Evolutionary conservation across 2,113 vertebrate species (phyloP).

Genomic region (Porphyrio hochstetteri): DNA sequence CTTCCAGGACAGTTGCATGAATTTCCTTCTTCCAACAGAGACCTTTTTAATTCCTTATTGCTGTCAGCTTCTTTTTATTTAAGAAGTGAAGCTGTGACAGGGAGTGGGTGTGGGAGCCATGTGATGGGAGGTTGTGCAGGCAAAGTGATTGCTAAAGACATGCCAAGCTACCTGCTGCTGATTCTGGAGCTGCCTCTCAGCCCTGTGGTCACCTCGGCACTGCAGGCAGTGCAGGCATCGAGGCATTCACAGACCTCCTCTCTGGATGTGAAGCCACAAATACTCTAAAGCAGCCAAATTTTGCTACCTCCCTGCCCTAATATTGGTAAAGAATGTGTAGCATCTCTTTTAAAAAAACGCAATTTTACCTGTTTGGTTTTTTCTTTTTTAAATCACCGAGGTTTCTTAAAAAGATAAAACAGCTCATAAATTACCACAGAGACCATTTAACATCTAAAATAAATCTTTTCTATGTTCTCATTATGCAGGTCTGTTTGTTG

Average conservation of each 20-base stretch:
- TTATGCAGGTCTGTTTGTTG: background rate
- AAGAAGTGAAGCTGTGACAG: background rate
- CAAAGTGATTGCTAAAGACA: background rate
- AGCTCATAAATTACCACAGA: background rate
- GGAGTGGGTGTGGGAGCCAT: background rate
- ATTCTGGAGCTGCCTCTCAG: background rate
- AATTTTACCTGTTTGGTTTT: background rate
- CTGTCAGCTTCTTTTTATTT: conserved; percentile 36
- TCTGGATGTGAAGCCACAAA: background rate
- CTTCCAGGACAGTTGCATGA: background rate
- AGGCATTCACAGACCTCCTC: background rate
- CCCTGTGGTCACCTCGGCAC: background rate
- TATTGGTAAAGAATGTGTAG: background rate
- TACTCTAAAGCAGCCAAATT: background rate
- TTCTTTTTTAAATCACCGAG: rapidly evolving
- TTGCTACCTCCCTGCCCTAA: rapidly evolving
- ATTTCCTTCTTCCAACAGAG: background rate
- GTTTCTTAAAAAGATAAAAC: background rate
- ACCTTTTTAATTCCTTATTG: background rate
- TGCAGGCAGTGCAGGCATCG: background rate
- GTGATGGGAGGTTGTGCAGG: background rate
- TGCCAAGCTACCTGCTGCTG: background rate
- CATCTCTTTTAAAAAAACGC: background rate
- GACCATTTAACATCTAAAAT: background rate
- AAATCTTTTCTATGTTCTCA: background rate